A percentile compares a stretch with the other conserved stretches of the same genome.
Conservation (phyloP, 2,888 invertebrate species). For the Polia nebulosa region DNA sequence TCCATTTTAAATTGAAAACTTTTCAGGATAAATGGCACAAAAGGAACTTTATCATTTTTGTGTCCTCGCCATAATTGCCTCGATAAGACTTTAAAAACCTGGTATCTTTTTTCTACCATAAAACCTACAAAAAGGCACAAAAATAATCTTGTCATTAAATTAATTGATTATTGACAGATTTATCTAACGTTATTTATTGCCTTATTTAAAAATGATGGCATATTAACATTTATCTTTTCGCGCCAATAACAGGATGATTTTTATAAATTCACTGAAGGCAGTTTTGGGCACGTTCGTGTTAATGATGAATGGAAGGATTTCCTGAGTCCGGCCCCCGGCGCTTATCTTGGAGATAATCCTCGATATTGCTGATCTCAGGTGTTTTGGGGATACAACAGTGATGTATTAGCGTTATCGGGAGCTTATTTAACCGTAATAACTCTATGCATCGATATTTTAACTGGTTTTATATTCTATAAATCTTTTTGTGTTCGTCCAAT, state of each 20-base stretch:
- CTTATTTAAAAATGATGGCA: slow-evolving; percentile 44
- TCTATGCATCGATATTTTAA: background rate
- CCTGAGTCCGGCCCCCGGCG: slow-evolving; percentile 20
- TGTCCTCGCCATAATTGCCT: background rate
- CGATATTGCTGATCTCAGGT: slow-evolving; percentile 61
- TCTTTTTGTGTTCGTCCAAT: slow-evolving; percentile 21
- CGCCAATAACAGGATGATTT: slow-evolving; percentile 41
- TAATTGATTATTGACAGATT: slow-evolving; percentile 23
- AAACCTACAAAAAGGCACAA: background rate
- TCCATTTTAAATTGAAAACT: slow-evolving; percentile 31
- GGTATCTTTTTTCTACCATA: no score
- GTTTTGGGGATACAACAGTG: slow-evolving; percentile 30
- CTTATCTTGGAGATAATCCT: slow-evolving; percentile 62
- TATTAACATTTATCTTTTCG: slow-evolving; percentile 48
- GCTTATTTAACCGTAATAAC: background rate
- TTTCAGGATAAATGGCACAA: background rate
- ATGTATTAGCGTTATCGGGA: slow-evolving; percentile 33
- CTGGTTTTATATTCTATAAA: background rate
- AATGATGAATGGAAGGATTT: slow-evolving; percentile 54
- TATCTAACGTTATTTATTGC: slow-evolving; percentile 44
- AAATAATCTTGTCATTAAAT: slow-evolving; percentile 6
- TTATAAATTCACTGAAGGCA: slow-evolving; percentile 57
- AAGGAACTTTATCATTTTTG: background rate
- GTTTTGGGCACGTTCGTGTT: slow-evolving; percentile 61
- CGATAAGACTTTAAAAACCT: background rate